phyloP scores from a whole-genome alignment of 2,113 vertebrate species.

The Aegithalos caudatus region DNA sequence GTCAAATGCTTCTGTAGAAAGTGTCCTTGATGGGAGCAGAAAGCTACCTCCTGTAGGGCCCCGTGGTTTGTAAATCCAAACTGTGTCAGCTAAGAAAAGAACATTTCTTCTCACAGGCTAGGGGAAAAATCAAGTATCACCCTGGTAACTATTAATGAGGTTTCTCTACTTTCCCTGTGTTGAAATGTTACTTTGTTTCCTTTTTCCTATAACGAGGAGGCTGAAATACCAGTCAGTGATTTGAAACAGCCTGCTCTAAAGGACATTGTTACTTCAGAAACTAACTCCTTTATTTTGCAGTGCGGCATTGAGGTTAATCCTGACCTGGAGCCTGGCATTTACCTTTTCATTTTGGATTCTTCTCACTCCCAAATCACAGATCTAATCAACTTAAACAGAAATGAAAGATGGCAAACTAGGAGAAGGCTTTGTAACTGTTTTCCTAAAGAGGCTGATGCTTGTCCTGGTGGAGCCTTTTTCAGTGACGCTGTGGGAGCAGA shows the following conservation, averaged over 20 bases:
- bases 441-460: neutral
- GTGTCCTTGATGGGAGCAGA: neutral
- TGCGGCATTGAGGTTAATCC: neutral
- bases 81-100: neutral
- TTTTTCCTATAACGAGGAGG: neutral
- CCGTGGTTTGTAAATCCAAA: neutral
- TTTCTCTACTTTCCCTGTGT: neutral
- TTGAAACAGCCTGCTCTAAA: neutral
- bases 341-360: neutral
- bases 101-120: neutral
- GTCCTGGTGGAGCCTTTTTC: neutral
- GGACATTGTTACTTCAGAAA: neutral
- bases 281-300: neutral
- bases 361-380: neutral
- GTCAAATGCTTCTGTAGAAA: neutral
- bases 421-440: neutral
- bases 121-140: neutral
- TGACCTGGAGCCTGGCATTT: neutral
- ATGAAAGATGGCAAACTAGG: neutral
- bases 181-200: neutral
- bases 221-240: neutral
- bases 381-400: conserved; percentile 5
- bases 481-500: neutral
- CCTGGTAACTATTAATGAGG: neutral
- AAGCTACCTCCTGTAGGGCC: neutral